Base-by-base conservation (phyloP, 2,113 vertebrate species). In the Protobothrops mucrosquamatus region DNA sequence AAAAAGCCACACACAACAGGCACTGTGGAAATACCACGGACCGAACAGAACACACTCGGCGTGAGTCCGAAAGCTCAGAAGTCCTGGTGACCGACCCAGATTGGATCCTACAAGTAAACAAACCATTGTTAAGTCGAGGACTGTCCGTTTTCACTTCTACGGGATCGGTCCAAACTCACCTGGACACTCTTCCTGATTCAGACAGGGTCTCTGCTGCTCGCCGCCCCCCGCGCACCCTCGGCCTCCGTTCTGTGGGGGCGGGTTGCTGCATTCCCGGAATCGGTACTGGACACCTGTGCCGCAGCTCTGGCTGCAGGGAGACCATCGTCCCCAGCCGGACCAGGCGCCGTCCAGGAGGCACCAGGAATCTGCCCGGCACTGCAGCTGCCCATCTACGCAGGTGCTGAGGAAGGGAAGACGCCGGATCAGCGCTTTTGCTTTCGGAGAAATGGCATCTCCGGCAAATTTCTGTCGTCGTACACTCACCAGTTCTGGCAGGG, bases 401-500 rank as follows among this genome's bases (percentile, higher is more conserved):
- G 98, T 98, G 94, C 99, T 99, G 96, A 46, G 6, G 81, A 5
- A 61, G 34, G 9, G n/a, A 24, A 29, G 3, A 55, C 46, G n/a
- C 0, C 54, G 0, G 51, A 3, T 9, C n/a, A 22, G 54, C 0
- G 15, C 11, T 39, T 87, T 52, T 14, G 29, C 39, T 43, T 39
- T 22, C 0, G 3, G 69, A 43, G 39, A 64, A 8, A 15, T 7
- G 87, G 11, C 1, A 20, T 2, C 1, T 12, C 24, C 3, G 12
- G 14, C 39, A 4, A 11, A 46, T 2, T 26, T 12, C 3, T 0
- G 89, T 23, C 6, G 12, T 3, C 0, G 6, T 20, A 1, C 4
- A 26, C 96, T 97, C 96, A 99, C 98, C 98, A 99, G 97, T 98
- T 99, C 94, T 97, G 98, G 95, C 98, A 99, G 26, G 96, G 97